Evolutionary conservation across 2,113 vertebrate species (phyloP).

Genomic region (Gorsachius goisagi): DNA sequence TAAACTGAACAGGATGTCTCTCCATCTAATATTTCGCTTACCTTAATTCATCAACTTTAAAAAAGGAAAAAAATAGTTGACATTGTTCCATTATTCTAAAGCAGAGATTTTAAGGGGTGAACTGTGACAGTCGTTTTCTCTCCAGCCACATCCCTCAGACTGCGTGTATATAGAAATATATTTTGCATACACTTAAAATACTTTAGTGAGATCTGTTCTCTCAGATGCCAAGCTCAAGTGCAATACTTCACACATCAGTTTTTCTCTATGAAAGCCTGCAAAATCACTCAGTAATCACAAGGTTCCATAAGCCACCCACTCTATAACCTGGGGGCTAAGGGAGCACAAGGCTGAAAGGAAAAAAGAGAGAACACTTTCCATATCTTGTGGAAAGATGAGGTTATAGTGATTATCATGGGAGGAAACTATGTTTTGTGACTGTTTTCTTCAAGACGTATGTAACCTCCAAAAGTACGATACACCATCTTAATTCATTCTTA

Average conservation of each 20-base stretch:
- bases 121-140: background rate
- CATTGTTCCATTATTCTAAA: background rate
- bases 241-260: background rate
- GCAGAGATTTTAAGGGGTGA: background rate
- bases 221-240: background rate
- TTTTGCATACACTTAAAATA: constrained; percentile 12
- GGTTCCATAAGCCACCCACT: constrained; percentile 17
- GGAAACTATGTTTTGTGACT: background rate
- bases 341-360: background rate
- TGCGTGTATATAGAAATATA: background rate
- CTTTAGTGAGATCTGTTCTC: background rate
- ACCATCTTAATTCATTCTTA: background rate
- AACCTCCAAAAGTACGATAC: background rate
- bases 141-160: background rate
- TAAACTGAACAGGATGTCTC: background rate
- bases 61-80: background rate
- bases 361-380: background rate
- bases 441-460: background rate
- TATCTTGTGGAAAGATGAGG: constrained; percentile 1
- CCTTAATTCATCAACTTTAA: background rate
- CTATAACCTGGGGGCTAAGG: background rate
- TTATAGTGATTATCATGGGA: background rate
- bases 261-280: constrained; percentile 18
- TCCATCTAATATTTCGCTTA: background rate
- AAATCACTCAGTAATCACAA: constrained; percentile 23